Evolutionary conservation across 2,113 vertebrate species (phyloP).

Genomic region (Mandrillus leucophaeus): DNA sequence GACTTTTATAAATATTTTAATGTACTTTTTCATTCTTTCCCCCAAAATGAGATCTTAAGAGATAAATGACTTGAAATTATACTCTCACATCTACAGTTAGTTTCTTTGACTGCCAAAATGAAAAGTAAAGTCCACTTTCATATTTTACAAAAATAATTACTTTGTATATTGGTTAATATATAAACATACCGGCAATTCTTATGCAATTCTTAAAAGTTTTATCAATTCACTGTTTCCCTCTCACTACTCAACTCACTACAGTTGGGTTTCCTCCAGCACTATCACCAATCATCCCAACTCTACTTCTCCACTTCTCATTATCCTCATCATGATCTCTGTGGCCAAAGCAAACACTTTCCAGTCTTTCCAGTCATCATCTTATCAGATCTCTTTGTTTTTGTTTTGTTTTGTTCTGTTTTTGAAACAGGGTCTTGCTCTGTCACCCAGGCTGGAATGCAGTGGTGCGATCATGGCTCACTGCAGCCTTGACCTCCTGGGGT

Average conservation of each 20-base stretch:
- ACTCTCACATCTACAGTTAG: background rate
- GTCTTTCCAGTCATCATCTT: background rate
- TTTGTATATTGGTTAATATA: constrained; percentile 2
- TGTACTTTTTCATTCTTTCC: background rate
- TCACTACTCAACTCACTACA: background rate
- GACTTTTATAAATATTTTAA: background rate
- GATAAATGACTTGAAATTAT: background rate
- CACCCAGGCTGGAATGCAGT: no score
- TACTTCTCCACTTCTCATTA: background rate
- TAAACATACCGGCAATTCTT: background rate
- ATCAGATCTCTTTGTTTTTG: background rate
- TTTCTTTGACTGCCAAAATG: background rate
- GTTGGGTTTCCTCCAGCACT: background rate
- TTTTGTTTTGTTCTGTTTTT: no score
- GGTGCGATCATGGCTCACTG: no score
- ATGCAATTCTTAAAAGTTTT: no score
- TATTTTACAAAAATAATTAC: constrained; percentile 7
- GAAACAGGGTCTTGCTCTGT: no score
- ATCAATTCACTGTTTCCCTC: background rate
- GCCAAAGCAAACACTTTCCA: background rate
- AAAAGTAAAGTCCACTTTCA: constrained; percentile 15
- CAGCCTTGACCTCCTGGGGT: no score
- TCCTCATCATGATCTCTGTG: background rate
- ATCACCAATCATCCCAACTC: background rate
- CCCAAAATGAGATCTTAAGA: background rate